These are phyloP conservation scores for Zaprionus africanus DNA, from an alignment of 1,140 invertebrate species.

Conservation along the genomic window DNA sequence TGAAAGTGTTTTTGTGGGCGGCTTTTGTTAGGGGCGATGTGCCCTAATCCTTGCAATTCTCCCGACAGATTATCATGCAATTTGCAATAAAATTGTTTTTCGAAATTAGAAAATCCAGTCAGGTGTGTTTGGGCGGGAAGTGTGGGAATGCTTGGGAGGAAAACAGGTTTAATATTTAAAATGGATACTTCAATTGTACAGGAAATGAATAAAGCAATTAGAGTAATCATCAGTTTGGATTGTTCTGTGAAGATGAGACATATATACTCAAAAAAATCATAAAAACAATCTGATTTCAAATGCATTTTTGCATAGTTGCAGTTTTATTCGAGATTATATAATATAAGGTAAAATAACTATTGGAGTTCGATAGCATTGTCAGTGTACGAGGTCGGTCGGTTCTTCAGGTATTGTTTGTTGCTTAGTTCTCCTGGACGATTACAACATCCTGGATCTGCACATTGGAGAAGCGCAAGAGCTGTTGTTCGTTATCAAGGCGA, in stretches of 20 bases:
- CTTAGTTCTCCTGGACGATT: slow-evolving; percentile 74
- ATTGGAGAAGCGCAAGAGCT: slow-evolving; percentile 73
- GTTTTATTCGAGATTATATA: slow-evolving; percentile 50
- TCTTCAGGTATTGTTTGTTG: neutral
- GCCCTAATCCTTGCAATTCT: slow-evolving; percentile 27
- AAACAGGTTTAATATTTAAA: neutral
- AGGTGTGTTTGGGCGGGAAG: slow-evolving; percentile 33
- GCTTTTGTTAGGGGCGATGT: slow-evolving; percentile 65
- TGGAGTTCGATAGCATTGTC: slow-evolving; percentile 19
- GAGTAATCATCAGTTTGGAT: neutral
- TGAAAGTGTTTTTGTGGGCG: slow-evolving; percentile 54
- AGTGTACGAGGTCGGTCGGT: neutral
- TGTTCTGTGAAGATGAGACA: neutral
- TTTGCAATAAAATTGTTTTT: slow-evolving; percentile 76
- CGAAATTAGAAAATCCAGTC: slow-evolving; percentile 77
- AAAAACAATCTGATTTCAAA: slow-evolving; percentile 12
- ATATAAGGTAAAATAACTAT: slow-evolving; percentile 2
- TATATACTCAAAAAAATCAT: too few relatives aligned
- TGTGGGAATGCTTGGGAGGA: neutral
- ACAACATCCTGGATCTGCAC: slow-evolving; percentile 74
- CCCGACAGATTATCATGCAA: slow-evolving; percentile 55
- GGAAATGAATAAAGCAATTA: neutral
- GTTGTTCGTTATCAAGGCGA: slow-evolving; percentile 65
- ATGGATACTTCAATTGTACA: neutral
- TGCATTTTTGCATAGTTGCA: slow-evolving; percentile 68